Conservation (phyloP, 2,888 invertebrate species). For the Thymelicus sylvestris region DNA sequence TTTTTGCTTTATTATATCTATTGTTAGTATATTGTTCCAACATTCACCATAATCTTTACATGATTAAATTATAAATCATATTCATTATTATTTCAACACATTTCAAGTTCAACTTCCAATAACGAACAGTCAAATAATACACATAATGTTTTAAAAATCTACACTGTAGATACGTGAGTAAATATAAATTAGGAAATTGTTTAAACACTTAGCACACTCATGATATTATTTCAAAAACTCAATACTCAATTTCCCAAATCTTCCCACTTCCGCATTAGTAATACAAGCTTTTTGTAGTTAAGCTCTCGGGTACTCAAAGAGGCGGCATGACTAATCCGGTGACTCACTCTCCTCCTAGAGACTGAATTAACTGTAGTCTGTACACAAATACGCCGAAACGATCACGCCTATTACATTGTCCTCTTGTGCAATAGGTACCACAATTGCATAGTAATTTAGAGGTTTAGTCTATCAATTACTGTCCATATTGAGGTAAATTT, state of each 20-base stretch:
- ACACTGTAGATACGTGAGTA: no score
- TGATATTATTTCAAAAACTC: background rate
- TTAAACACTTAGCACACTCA: no score
- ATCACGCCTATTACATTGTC: conserved; percentile 41
- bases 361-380: conserved; percentile 59
- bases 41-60: no score
- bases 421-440: conserved; percentile 44
- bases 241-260: conserved; percentile 5
- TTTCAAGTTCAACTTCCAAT: no score
- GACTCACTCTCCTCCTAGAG: conserved; percentile 53
- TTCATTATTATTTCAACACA: no score
- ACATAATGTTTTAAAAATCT: no score
- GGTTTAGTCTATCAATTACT: conserved; percentile 42
- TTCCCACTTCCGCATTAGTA: conserved; percentile 15
- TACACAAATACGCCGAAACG: conserved; percentile 44
- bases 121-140: no score
- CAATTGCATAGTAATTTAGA: conserved; percentile 42
- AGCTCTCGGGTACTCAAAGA: conserved; percentile 24
- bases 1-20: no score
- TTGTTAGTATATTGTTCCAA: no score
- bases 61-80: no score
- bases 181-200: no score
- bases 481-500: conserved; percentile 37
- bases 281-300: conserved; percentile 16
- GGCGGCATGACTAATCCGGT: conserved; percentile 49